Percentiles rank a stretch among this genome's conserved stretches.
Evolutionary conservation across 2,888 invertebrate genomes (phyloP).

Genomic region (Falcaria lacertinaria): DNA sequence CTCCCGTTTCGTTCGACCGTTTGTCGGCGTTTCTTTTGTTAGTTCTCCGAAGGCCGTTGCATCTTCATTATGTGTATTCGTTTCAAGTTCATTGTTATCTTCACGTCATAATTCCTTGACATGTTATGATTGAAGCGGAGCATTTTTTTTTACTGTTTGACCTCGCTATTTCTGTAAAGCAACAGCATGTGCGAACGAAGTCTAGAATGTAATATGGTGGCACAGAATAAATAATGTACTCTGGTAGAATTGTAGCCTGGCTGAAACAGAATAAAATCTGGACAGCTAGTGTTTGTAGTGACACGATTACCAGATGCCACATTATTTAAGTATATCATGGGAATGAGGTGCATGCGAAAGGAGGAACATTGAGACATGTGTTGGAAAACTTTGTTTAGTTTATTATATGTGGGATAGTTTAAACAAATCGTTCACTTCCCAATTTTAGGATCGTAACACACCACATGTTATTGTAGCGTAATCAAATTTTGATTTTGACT

Average conservation of each 20-base stretch:
- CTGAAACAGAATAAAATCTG: not conserved
- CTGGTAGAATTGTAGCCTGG: not conserved
- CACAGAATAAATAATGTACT: too few species aligned
- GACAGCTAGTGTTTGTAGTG: not conserved
- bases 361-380: not conserved
- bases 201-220: too few species aligned
- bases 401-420: too few species aligned
- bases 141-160: constrained; percentile 3
- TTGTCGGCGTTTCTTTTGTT: constrained; percentile 38
- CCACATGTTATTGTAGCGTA: too few species aligned
- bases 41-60: constrained; percentile 28
- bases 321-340: not conserved
- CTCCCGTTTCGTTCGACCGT: constrained; percentile 31
- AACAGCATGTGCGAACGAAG: not conserved
- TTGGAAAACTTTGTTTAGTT: not conserved
- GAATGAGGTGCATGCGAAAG: not conserved
- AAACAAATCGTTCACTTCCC: too few species aligned
- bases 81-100: constrained; percentile 8
- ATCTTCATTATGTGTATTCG: constrained; percentile 33
- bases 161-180: constrained; percentile 5
- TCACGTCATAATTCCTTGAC: constrained; percentile 20
- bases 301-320: not conserved
- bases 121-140: constrained; percentile 21
- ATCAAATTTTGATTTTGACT: too few species aligned
- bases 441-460: too few species aligned